These are phyloP conservation scores for Camelus dromedarius DNA, from an alignment of 2,113 vertebrate species.

Conservation along the genomic window DNA sequence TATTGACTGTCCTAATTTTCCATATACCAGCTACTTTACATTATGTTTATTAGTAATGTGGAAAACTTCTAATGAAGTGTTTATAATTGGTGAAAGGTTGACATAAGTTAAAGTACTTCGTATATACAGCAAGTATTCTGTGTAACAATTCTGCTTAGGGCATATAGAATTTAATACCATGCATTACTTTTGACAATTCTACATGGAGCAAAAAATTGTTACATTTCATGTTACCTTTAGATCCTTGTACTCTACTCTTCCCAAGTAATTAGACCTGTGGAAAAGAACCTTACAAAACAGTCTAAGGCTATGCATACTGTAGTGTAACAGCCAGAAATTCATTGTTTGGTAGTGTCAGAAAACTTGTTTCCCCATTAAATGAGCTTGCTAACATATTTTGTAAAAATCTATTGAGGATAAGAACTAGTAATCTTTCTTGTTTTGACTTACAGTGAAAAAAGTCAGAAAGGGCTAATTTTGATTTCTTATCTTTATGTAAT, in stretches of 20 bases:
- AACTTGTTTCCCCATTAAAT: conserved; percentile 59
- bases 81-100: not conserved
- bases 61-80: not conserved
- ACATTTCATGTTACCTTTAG: conserved; percentile 74
- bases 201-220: conserved; percentile 64
- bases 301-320: not conserved
- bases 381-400: conserved; percentile 21
- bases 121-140: conserved; percentile 73
- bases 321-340: conserved; percentile 52
- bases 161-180: conserved; percentile 41
- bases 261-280: conserved; percentile 77
- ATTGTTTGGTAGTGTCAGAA: conserved; percentile 56
- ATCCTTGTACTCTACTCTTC: conserved; percentile 32
- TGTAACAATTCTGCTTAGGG: conserved; percentile 61
- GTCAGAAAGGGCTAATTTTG: not conserved
- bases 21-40: not conserved
- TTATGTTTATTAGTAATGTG: not conserved
- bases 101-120: conserved; percentile 39
- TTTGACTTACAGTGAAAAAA: not conserved
- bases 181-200: conserved; percentile 77
- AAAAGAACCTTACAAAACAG: not conserved
- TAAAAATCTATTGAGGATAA: not conserved
- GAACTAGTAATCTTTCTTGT: not conserved
- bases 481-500: not conserved
- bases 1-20: not conserved